Conservation (phyloP, 2,888 invertebrate genomes). For the Zhuqinia jingwanae region DNA sequence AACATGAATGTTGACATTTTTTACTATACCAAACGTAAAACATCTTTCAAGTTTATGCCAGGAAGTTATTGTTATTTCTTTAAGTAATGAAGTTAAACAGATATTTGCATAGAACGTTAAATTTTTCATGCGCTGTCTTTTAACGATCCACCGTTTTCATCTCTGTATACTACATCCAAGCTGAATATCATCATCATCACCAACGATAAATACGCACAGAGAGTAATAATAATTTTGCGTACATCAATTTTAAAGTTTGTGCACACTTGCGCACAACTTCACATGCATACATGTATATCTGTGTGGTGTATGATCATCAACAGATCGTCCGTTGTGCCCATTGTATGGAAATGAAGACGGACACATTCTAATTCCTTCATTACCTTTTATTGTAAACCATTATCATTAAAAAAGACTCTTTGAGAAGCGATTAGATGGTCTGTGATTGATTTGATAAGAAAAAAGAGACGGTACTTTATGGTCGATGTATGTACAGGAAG, state of each 20-base stretch:
- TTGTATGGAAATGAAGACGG: constrained; percentile 69
- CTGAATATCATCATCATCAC: too few species aligned
- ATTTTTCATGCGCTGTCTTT: neutral
- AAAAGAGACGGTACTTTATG: constrained; percentile 6
- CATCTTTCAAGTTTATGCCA: neutral
- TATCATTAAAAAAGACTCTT: neutral
- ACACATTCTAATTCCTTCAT: neutral
- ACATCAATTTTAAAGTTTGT: too few species aligned
- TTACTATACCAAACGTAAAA: too few species aligned
- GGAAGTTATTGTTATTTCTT: neutral
- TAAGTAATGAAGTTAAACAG: neutral
- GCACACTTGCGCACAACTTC: too few species aligned
- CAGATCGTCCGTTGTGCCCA: neutral
- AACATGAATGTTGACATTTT: too few species aligned
- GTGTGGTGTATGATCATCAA: too few species aligned
- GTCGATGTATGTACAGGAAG: constrained; percentile 23
- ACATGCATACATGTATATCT: too few species aligned
- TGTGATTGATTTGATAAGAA: constrained; percentile 31
- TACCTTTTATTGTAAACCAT: neutral
- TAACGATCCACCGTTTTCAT: neutral
- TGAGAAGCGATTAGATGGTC: neutral
- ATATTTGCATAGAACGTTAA: neutral
- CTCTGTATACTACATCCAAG: neutral
- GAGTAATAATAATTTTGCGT: too few species aligned
- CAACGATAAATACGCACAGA: too few species aligned